Evolutionary conservation across 2,797 vertebrate genomes (phyloP), one percentile per base, ranked within the genome.

Genomic region (Sebastes oblongus): DNA sequence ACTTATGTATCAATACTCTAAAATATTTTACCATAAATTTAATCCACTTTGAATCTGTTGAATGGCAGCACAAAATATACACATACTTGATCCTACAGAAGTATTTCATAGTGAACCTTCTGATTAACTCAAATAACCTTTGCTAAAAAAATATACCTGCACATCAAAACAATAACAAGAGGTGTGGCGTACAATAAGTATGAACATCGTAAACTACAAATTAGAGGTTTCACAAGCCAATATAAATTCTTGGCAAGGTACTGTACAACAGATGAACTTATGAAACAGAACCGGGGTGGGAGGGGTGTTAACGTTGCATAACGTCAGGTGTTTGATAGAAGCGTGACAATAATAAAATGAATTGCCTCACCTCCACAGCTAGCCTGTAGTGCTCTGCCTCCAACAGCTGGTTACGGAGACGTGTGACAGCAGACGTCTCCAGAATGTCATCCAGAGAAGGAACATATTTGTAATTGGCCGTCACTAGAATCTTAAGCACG

Each of bases 351-450:
- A 25, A 16, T 14, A 42, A 42, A 42, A 64, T 9, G 0, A n/a
- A 52, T n/a, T 29, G 55, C 13, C 86, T 94, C 91, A 99, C 98
- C 98, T 99, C 98, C 83, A 99, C 96, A 1, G 98, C 98, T 2
- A 99, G 95, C 85, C 97, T 96, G 93, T 99, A 99, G 88, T 99
- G 96, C 80, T 99, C 98, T 0, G 97, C 95, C 93, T 99, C 98
- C 81, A 99, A 90, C 74, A 99, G 97, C 89, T 94, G 97, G 93
- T 99, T 99, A 61, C 98, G 96, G 71, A 99, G 87, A 25, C 98
- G 96, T 1, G 96, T 96, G 55, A 99, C 96, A 0, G 98, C 97
- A 6, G 98, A 87, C 0, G 95, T 96, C 85, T 98, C 97, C 84
- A 98, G 87, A 83, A 99, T 98, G 90, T 99, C 98, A 60, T 98